Conservation (phyloP, 2,888 invertebrate species). For the Ophion costatus region DNA sequence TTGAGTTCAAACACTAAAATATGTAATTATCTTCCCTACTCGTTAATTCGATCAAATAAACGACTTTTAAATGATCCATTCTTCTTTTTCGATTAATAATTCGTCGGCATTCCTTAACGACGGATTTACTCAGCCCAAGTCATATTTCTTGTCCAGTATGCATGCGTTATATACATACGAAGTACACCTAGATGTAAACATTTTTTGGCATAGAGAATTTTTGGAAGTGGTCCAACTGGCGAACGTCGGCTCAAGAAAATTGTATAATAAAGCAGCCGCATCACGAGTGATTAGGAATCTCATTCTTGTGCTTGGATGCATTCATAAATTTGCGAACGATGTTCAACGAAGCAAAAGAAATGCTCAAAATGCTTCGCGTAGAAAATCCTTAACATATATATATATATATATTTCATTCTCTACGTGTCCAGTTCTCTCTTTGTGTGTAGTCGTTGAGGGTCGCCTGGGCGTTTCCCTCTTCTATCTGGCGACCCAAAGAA, state of each 20-base stretch:
- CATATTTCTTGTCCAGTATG: neutral
- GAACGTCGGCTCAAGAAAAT: neutral
- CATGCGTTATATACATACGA: neutral
- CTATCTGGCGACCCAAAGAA: conserved; percentile 39
- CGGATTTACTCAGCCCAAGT: neutral
- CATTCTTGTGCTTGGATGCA: neutral
- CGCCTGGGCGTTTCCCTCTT: conserved; percentile 60
- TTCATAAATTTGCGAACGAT: neutral
- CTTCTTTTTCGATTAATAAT: neutral
- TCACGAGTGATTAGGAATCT: neutral
- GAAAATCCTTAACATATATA: neutral
- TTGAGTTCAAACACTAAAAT: too few relatives aligned
- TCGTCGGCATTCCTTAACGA: neutral
- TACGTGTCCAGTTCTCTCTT: conserved; percentile 1
- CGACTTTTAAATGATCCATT: too few relatives aligned
- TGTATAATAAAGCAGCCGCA: neutral
- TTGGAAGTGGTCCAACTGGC: neutral
- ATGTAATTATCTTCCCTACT: too few relatives aligned
- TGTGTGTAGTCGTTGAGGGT: conserved; percentile 29
- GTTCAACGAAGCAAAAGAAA: neutral
- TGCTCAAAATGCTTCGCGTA: too few relatives aligned
- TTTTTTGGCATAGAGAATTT: neutral
- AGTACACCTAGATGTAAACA: neutral
- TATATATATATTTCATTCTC: neutral
- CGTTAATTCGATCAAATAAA: too few relatives aligned